Conservation (phyloP, 2,888 invertebrate species). For the Caenorhabditis macrosperma region DNA sequence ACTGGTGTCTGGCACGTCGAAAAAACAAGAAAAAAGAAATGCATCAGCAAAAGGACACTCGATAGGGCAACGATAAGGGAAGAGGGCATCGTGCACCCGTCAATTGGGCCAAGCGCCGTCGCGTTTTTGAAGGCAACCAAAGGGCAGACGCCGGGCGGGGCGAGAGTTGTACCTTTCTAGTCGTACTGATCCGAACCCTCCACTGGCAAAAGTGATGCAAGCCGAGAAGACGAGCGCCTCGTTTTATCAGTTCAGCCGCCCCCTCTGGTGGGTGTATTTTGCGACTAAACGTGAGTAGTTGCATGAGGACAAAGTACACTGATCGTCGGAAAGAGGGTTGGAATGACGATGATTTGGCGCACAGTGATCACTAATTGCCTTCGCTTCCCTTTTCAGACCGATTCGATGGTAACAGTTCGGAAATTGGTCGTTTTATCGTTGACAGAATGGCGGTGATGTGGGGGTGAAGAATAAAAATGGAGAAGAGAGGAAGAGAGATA, state of each 20-base stretch:
- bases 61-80: too few relatives aligned
- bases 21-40: neutral
- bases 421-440: too few relatives aligned
- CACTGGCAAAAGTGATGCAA: slow-evolving; percentile 39
- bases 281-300: slow-evolving; percentile 46
- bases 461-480: neutral
- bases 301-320: slow-evolving; percentile 48
- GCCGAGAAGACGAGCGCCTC: neutral
- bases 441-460: too few relatives aligned
- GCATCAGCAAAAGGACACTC: too few relatives aligned
- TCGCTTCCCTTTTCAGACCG: too few relatives aligned
- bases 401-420: too few relatives aligned
- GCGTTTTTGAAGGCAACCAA: neutral
- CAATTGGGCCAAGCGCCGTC: neutral
- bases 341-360: slow-evolving; percentile 30
- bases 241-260: slow-evolving; percentile 26
- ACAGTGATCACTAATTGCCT: slow-evolving; percentile 31
- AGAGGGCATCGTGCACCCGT: slow-evolving; percentile 1
- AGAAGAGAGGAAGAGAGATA: slow-evolving; percentile 5
- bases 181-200: neutral
- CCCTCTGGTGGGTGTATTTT: slow-evolving; percentile 29
- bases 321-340: neutral
- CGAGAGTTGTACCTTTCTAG: slow-evolving; percentile 39
- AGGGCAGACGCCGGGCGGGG: too few relatives aligned
- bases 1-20: slow-evolving; percentile 20